Evolutionary conservation across 2,797 vertebrate species (phyloP).

Genomic region (Pipistrellus kuhlii): DNA sequence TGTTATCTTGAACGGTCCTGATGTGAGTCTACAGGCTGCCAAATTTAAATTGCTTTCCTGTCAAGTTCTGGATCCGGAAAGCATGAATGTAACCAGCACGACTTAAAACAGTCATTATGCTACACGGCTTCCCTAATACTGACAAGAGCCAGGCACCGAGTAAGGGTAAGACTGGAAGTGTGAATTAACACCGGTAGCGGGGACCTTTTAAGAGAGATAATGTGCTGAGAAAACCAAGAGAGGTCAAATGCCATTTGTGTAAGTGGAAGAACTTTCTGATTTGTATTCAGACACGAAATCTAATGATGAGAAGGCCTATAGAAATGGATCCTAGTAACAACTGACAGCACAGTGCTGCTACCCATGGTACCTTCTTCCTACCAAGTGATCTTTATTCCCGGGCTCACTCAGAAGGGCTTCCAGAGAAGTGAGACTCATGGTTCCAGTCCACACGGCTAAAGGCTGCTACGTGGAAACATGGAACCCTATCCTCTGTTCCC

Average conservation of each 20-base stretch:
- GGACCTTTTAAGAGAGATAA: neutral
- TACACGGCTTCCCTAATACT: neutral
- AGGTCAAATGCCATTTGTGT: neutral
- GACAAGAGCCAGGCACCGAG: neutral
- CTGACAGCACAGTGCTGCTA: accelerated
- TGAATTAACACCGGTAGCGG: neutral
- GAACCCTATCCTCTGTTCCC: neutral
- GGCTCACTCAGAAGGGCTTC: neutral
- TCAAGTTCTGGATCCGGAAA: slow-evolving; percentile 31
- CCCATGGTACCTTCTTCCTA: neutral
- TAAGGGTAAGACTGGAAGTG: neutral
- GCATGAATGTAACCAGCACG: slow-evolving; percentile 25
- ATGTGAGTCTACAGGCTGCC: neutral
- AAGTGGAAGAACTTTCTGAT: neutral
- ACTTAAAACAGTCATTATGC: neutral
- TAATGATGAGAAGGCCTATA: neutral
- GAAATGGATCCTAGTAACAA: neutral
- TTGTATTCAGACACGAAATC: neutral
- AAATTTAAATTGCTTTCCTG: slow-evolving; percentile 59
- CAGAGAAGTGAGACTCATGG: neutral
- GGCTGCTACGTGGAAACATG: neutral
- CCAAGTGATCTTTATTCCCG: neutral
- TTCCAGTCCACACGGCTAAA: neutral
- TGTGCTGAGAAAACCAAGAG: neutral
- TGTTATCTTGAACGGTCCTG: slow-evolving; percentile 8